Evolutionary conservation across 2,888 invertebrate genomes (phyloP), one percentile per base, ranked within the genome.

Genomic region (Arrhopalites spinosus): DNA sequence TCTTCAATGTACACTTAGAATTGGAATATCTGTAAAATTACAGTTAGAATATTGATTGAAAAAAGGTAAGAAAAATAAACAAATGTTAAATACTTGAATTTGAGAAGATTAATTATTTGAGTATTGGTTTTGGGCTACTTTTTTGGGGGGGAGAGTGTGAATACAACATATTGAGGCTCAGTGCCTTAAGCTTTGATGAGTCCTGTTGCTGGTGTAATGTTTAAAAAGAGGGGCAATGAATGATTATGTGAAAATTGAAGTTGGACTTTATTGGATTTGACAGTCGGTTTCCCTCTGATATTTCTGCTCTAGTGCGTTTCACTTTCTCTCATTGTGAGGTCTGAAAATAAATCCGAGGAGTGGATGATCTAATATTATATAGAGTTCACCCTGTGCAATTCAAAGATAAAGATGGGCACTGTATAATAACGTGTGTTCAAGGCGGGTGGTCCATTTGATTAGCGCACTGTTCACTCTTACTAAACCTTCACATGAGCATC

Each of bases 211-310:
- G 36, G 36, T 36, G 36, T 29, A 64, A 29, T 70, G 56, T 56
- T 70, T 53, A 70, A 70, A 70, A 56, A 53, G 50, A 25, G n/a
- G n/a, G n/a, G n/a, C n/a, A n/a, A n/a, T n/a, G n/a, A n/a, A n/a
- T n/a, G n/a, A n/a, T n/a, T n/a, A 56, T 70, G 27, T 23, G 20
- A 70, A 59, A 56, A 56, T 56, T 29, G 73, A 23, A 66, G 15
- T 71, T 67, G 67, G 47, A 76, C 75, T 80, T 80, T 80, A 80
- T 80, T 78, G 80, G 79, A 79, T 80, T 80, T 79, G 80, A 80
- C 80, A 79, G 78, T 79, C 76, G 79, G 79, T 78, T 79, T 79
- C 78, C 75, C 79, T 67, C 79, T 80, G 80, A 80, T 80, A 80
- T 79, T 80, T 80, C 78, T 79, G 79, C 77, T 76, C 72, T 75